Base-by-base conservation (phyloP, 2,113 vertebrate species). In the Cichladusa arquata region DNA sequence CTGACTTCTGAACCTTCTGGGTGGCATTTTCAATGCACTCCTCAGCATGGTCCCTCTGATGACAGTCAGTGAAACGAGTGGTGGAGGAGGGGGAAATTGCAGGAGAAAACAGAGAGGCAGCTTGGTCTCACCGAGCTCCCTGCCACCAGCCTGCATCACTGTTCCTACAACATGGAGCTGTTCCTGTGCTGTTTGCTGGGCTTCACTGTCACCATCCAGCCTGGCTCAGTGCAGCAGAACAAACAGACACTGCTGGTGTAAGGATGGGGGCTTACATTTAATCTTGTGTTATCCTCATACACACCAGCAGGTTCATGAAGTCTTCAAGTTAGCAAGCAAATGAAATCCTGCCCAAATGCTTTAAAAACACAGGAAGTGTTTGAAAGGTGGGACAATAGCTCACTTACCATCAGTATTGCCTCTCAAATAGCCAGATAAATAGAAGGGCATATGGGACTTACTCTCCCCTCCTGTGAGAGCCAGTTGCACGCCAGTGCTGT, bases 1-100 rank as follows among this genome's bases (percentile, higher is more conserved):
- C 86, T 86, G 69, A 53, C 64, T 96, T 94, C 73, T 91, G 62
- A 92, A 85, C 88, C 78, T 86, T 44, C 78, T 95, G 85, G 79
- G 87, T 93, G 93, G 94, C 78, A 76, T 90, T 95, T 95, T 50
- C 66, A 71, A 0, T 50, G 61, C 29, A 2, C 50, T 40, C 60
- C 71, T 92, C 71, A 86, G 72, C 77, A 7, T 3, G 4, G 42
- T 61, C 45, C n/a, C 0, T 0, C 0, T 1, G 25, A 34, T 82
- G 78, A 57, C 11, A 44, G 78, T 28, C 74, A 87, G 57, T 50
- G 74, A 57, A 87, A 15, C 0, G 2, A 57, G 40, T 62, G 33
- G 36, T 54, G 76, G 53, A 86, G 65, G 42, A 66, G 51, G 64
- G 70, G 36, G 17, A 51, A 53, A 38, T 40, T 3, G 5, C 3